A percentile compares a stretch with the other conserved stretches of the same genome.
These are phyloP conservation scores for Myopa testacea DNA, from an alignment of 2,888 invertebrate species.

Conservation along the genomic window DNA sequence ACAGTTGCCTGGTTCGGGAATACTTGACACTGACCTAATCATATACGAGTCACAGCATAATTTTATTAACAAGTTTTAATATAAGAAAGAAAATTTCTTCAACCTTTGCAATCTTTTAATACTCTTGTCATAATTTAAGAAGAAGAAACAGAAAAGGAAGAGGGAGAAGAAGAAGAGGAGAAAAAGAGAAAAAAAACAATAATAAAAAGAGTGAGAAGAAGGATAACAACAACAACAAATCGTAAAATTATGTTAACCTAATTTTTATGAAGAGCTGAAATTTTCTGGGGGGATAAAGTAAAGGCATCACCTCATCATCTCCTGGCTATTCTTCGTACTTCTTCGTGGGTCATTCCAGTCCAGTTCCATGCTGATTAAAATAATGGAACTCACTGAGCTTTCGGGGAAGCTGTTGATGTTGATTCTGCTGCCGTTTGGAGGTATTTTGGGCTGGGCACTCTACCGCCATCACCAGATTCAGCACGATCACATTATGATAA, in stretches of 20 bases:
- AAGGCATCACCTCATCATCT: too few relatives aligned
- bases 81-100: neutral
- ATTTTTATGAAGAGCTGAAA: too few relatives aligned
- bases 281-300: too few relatives aligned
- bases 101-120: neutral
- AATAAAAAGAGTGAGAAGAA: neutral
- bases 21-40: too few relatives aligned
- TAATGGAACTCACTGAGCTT: slow-evolving; percentile 1
- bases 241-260: neutral
- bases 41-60: too few relatives aligned
- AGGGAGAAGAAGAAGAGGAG: too few relatives aligned
- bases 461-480: neutral
- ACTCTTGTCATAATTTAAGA: neutral
- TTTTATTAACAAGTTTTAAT: neutral
- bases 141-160: neutral
- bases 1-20: neutral
- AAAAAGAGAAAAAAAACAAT: too few relatives aligned
- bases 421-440: neutral
- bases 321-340: neutral
- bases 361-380: neutral
- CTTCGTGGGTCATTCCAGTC: slow-evolving; percentile 8
- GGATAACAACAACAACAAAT: neutral
- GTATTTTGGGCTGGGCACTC: slow-evolving; percentile 14
- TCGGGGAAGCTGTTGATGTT: neutral
- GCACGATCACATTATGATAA: slow-evolving; percentile 35